Evolutionary conservation across 2,888 invertebrate species (phyloP).

Genomic region (Caenorhabditis japonica): DNA sequence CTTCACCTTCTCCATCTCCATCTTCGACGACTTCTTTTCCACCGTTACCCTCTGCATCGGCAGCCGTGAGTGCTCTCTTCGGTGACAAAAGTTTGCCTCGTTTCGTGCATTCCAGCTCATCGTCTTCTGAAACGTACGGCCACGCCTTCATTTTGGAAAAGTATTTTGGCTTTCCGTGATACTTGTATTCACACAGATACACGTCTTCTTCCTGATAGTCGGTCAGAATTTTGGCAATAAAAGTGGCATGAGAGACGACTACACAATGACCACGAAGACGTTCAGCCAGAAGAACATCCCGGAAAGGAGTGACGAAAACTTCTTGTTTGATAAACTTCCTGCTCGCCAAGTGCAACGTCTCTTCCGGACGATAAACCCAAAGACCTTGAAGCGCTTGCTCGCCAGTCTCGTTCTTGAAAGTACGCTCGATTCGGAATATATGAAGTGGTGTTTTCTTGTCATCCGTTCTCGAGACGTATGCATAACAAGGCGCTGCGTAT

Average conservation of each 20-base stretch:
- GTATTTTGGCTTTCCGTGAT: slow-evolving; percentile 87
- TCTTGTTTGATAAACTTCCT: slow-evolving; percentile 92
- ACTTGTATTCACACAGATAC: slow-evolving; percentile 95
- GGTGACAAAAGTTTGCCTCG: slow-evolving; percentile 80
- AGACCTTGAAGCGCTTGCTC: slow-evolving; percentile 85
- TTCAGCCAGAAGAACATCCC: slow-evolving; percentile 87
- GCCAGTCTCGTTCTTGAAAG: slow-evolving; percentile 80
- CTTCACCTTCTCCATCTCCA: too few species aligned
- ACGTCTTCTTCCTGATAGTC: slow-evolving; percentile 81
- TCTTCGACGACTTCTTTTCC: slow-evolving; percentile 4
- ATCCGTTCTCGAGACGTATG: slow-evolving; percentile 83
- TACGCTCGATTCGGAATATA: slow-evolving; percentile 89
- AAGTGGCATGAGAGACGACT: slow-evolving; percentile 83
- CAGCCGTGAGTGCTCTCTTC: slow-evolving; percentile 15
- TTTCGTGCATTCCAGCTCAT: slow-evolving; percentile 82
- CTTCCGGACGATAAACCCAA: slow-evolving; percentile 90
- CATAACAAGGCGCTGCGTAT: slow-evolving; percentile 90
- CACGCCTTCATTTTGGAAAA: slow-evolving; percentile 88
- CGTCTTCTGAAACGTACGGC: slow-evolving; percentile 71
- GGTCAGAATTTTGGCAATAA: slow-evolving; percentile 93
- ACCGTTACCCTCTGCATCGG: slow-evolving; percentile 13
- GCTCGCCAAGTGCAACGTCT: slow-evolving; percentile 94
- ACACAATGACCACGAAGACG: slow-evolving; percentile 90
- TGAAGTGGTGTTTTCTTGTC: slow-evolving; percentile 82
- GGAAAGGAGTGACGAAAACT: slow-evolving; percentile 93